Evolutionary conservation across 1,140 invertebrate species (phyloP).

Genomic region (Euura saliciscinereae): DNA sequence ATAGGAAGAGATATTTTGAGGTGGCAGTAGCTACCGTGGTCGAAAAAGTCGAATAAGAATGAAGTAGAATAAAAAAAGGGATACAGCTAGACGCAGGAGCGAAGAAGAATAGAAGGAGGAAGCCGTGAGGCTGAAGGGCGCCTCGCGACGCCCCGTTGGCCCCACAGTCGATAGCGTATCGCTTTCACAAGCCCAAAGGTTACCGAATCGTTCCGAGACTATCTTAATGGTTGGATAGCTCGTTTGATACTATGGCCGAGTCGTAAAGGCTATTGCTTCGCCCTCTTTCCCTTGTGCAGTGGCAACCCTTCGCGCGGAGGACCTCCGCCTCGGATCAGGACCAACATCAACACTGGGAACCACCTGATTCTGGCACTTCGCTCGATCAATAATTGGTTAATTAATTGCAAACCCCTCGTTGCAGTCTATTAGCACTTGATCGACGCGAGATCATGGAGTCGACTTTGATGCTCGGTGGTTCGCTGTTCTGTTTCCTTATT

Average conservation of each 20-base stretch:
- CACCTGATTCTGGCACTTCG: slow-evolving; percentile 18
- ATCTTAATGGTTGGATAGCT: slow-evolving; percentile 62
- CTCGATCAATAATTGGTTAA: slow-evolving; percentile 29
- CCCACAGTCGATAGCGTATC: slow-evolving; percentile 59
- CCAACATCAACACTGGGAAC: slow-evolving; percentile 18
- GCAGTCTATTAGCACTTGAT: slow-evolving; percentile 25
- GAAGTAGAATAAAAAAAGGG: not conserved
- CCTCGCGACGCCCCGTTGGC: slow-evolving; percentile 37
- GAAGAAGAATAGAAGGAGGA: slow-evolving; percentile 11
- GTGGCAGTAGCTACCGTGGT: not conserved
- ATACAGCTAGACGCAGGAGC: not conserved
- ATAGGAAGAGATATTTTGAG: not conserved
- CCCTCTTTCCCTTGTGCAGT: slow-evolving; percentile 42
- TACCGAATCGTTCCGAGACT: slow-evolving; percentile 62
- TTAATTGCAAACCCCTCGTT: slow-evolving; percentile 6
- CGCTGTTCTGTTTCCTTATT: too few relatives aligned
- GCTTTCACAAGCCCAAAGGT: slow-evolving; percentile 60
- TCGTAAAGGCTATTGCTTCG: slow-evolving; percentile 62
- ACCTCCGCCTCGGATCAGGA: slow-evolving; percentile 6
- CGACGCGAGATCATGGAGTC: not conserved
- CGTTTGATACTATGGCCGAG: slow-evolving; percentile 62
- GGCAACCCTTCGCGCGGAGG: slow-evolving; percentile 15
- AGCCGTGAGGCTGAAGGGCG: slow-evolving; percentile 28
- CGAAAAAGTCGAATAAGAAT: not conserved
- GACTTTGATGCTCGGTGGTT: too few relatives aligned